A percentile compares a stretch with the other conserved stretches of the same genome.
Conservation (phyloP, 2,113 vertebrate species). For the Urocolius indicus region DNA sequence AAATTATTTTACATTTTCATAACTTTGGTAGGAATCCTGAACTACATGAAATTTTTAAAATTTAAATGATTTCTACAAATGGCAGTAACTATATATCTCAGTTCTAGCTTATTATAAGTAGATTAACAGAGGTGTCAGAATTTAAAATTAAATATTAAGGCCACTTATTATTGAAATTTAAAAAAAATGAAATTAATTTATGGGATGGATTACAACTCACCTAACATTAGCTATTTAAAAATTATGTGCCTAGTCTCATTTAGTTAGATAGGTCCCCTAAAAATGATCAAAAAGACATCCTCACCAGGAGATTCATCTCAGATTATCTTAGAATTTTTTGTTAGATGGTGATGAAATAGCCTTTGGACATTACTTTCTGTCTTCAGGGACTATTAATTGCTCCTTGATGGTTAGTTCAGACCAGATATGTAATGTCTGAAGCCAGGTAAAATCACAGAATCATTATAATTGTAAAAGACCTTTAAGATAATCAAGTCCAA, state of each 20-base stretch:
- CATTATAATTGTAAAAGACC: too few species aligned
- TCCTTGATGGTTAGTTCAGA: background rate
- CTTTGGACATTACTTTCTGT: background rate
- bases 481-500: too few species aligned
- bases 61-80: conserved; percentile 13
- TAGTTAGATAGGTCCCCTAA: background rate
- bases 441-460: background rate
- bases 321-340: background rate
- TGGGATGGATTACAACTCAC: background rate
- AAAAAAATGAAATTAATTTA: background rate
- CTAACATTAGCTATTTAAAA: background rate
- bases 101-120: background rate
- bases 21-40: background rate
- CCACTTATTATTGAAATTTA: background rate
- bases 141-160: conserved; percentile 10
- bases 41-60: background rate
- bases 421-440: background rate
- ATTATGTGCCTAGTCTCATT: background rate
- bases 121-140: background rate
- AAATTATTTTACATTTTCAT: background rate
- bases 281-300: background rate
- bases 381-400: background rate
- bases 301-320: background rate
- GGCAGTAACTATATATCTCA: background rate
- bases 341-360: background rate